Evolutionary conservation across 2,113 vertebrate genomes (phyloP).

Genomic region (Antennarius striatus): DNA sequence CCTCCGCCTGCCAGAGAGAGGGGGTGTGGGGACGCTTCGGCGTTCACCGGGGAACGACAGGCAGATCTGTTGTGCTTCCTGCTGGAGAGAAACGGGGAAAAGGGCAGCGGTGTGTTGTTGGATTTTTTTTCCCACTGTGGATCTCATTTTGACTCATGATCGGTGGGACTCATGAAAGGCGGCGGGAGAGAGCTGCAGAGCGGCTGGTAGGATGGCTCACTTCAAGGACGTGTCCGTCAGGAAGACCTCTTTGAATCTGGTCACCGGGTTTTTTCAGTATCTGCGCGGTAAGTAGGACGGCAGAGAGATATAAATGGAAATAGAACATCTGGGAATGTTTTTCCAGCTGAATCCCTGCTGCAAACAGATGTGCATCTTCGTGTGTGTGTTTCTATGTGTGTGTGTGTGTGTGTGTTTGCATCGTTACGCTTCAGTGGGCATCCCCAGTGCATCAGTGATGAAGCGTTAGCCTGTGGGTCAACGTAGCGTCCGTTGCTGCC

Average conservation of each 20-base stretch:
- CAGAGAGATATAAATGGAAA: constrained; percentile 20
- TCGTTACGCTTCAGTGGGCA: constrained; percentile 68
- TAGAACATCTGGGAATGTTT: constrained; percentile 36
- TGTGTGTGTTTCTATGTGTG: background rate
- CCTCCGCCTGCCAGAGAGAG: constrained; percentile 56
- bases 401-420: constrained; percentile 30
- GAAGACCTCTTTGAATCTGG: constrained; percentile 81
- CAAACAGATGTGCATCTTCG: constrained; percentile 45
- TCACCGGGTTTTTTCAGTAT: constrained; percentile 85
- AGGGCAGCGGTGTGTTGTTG: constrained; percentile 43
- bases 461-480: constrained; percentile 70
- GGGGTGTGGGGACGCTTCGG: constrained; percentile 66
- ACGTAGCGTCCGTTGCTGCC: constrained; percentile 44
- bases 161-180: constrained; percentile 66
- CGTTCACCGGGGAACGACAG: constrained; percentile 65
- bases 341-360: constrained; percentile 54
- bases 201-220: constrained; percentile 79
- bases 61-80: constrained; percentile 75
- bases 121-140: constrained; percentile 48
- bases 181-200: constrained; percentile 51
- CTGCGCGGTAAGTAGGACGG: constrained; percentile 84
- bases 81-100: constrained; percentile 56
- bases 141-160: constrained; percentile 57
- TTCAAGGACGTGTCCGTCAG: constrained; percentile 79
- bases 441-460: constrained; percentile 69